Evolutionary conservation across 2,888 invertebrate species (phyloP).

Genomic region (Drosophila anomalata): DNA sequence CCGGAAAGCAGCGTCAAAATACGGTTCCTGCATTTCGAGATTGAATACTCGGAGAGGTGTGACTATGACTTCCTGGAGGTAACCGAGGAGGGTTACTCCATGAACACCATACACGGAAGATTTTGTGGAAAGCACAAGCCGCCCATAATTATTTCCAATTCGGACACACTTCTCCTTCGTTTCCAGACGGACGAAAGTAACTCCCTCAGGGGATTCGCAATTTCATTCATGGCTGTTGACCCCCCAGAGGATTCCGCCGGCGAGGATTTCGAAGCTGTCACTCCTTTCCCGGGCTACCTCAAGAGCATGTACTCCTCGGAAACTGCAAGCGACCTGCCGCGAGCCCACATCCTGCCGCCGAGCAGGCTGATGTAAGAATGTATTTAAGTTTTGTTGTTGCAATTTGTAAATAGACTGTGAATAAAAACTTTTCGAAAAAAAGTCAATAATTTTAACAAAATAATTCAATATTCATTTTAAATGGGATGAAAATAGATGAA

Average conservation of each 20-base stretch:
- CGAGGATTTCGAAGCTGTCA: slow-evolving; percentile 80
- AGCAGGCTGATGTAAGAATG: slow-evolving; percentile 46
- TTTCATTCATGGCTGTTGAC: slow-evolving; percentile 91
- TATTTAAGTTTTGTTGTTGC: slow-evolving; percentile 28
- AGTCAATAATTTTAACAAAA: neutral
- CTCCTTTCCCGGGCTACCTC: slow-evolving; percentile 83
- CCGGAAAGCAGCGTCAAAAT: slow-evolving; percentile 92
- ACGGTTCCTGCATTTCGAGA: slow-evolving; percentile 89
- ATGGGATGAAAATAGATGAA: too few species aligned
- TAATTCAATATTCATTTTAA: too few species aligned
- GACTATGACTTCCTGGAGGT: slow-evolving; percentile 97
- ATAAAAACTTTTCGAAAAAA: slow-evolving; percentile 15
- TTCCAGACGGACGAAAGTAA: slow-evolving; percentile 96
- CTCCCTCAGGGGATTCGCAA: slow-evolving; percentile 95
- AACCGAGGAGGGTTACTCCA: slow-evolving; percentile 89
- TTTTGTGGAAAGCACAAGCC: slow-evolving; percentile 95
- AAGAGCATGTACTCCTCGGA: slow-evolving; percentile 78
- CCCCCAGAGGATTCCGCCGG: slow-evolving; percentile 84
- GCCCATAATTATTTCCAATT: slow-evolving; percentile 93
- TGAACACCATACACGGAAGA: slow-evolving; percentile 88
- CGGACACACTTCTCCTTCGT: slow-evolving; percentile 92
- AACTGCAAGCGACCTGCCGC: slow-evolving; percentile 25
- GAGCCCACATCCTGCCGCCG: slow-evolving; percentile 40
- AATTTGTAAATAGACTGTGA: slow-evolving; percentile 59
- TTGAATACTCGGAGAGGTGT: slow-evolving; percentile 95